Conservation (phyloP, 1,140 invertebrate genomes). For the Caenorhabditis brenneri region DNA sequence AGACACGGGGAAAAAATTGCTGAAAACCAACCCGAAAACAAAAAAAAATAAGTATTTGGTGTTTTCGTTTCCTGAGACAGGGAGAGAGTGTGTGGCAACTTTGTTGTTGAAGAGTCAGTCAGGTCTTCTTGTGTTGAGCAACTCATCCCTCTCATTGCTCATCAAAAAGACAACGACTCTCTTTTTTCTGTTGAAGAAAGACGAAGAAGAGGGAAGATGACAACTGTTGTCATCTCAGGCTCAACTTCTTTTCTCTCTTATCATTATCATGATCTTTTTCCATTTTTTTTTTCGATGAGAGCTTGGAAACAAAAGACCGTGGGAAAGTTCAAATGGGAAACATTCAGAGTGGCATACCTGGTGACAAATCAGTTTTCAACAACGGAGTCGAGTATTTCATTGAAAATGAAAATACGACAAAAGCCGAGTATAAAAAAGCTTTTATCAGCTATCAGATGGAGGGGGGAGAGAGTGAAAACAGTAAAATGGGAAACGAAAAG, state of each 20-base stretch:
- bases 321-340: too few relatives aligned
- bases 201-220: not conserved
- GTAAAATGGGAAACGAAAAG: not conserved
- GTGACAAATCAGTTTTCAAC: too few relatives aligned
- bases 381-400: too few relatives aligned
- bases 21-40: too few relatives aligned
- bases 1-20: not conserved
- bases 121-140: constrained; percentile 19
- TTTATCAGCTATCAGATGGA: not conserved
- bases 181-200: too few relatives aligned
- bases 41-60: constrained; percentile 7
- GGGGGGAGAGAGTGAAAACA: not conserved
- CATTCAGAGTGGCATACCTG: too few relatives aligned
- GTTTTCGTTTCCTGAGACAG: not conserved
- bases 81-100: constrained; percentile 24
- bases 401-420: not conserved
- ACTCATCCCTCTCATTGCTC: constrained; percentile 35
- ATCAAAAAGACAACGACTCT: constrained; percentile 35
- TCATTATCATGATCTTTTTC: constrained; percentile 7
- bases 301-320: too few relatives aligned
- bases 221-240: not conserved
- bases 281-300: too few relatives aligned
- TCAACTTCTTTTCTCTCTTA: not conserved
- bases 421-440: too few relatives aligned
- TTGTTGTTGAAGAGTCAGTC: not conserved